Conservation (phyloP, 2,113 vertebrate species). For the Opisthocomus hoazin region DNA sequence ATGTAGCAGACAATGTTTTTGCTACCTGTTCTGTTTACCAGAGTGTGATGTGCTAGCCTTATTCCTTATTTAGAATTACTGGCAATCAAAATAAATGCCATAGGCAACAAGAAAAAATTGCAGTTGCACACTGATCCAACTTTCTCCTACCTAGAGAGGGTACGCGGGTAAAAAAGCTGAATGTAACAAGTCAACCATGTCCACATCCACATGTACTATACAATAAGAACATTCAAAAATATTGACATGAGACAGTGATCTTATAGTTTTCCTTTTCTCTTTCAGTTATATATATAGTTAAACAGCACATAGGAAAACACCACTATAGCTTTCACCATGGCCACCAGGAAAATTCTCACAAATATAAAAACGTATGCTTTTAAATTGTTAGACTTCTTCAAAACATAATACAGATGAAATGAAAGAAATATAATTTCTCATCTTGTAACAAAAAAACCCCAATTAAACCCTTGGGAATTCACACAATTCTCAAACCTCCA, state of each 20-base stretch:
- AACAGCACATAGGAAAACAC: conserved; percentile 70
- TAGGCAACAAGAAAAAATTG: not conserved
- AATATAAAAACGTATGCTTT: conserved; percentile 65
- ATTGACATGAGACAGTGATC: conserved; percentile 39
- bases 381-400: conserved; percentile 56
- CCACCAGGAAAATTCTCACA: conserved; percentile 59
- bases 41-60: not conserved
- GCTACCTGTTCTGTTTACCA: not conserved
- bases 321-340: conserved; percentile 62
- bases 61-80: not conserved
- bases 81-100: not conserved
- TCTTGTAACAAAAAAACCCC: conserved; percentile 5
- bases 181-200: not conserved
- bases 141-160: not conserved
- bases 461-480: conserved; percentile 40
- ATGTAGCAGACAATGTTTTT: not conserved
- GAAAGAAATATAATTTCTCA: conserved; percentile 50
- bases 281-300: conserved; percentile 51
- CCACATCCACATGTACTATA: conserved; percentile 26
- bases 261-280: conserved; percentile 52
- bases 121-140: not conserved
- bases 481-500: conserved; percentile 52
- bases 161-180: not conserved
- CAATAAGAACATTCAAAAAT: conserved; percentile 61
- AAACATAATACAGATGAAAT: conserved; percentile 57